Evolutionary conservation across 2,888 invertebrate genomes (phyloP).

Genomic region (Ichneumoninae sp.): DNA sequence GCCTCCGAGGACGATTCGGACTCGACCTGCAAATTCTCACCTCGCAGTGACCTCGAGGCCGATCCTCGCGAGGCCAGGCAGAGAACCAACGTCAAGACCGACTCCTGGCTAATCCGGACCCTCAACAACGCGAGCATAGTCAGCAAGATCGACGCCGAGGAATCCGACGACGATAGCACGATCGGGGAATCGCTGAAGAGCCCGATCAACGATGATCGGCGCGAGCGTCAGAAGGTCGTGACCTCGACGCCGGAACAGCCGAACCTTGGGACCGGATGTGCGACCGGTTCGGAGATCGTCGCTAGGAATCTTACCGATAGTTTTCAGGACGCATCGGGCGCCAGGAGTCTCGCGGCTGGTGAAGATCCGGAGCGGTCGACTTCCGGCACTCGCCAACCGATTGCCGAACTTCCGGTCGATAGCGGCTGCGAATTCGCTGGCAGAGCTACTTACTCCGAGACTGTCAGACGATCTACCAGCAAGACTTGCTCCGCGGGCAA

Average conservation of each 20-base stretch:
- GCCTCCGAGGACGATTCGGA: constrained; percentile 78
- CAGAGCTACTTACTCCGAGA: constrained; percentile 80
- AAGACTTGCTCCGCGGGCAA: constrained; percentile 65
- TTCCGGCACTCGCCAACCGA: constrained; percentile 21
- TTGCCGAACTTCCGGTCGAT: constrained; percentile 61
- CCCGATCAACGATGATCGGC: constrained; percentile 69
- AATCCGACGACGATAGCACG: constrained; percentile 66
- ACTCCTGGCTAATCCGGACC: constrained; percentile 80
- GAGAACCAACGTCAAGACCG: constrained; percentile 79
- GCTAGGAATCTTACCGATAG: constrained; percentile 13
- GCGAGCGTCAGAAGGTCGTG: constrained; percentile 57
- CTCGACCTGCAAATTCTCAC: constrained; percentile 69
- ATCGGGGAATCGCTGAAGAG: constrained; percentile 65
- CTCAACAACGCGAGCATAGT: constrained; percentile 77
- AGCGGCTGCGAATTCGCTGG: constrained; percentile 62
- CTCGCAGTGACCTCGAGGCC: constrained; percentile 58
- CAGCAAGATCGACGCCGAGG: constrained; percentile 48
- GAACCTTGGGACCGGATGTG: not conserved
- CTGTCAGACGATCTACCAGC: constrained; percentile 74
- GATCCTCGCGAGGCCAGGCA: constrained; percentile 64
- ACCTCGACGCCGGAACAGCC: constrained; percentile 62
- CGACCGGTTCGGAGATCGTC: not conserved
- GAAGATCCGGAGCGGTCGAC: constrained; percentile 26
- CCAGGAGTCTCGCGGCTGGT: constrained; percentile 8
- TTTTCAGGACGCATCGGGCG: constrained; percentile 10